Conservation (phyloP, 1,140 invertebrate genomes). For the Drosophila melanogaster region Release_6_plus_ISO1_MT NT_033777.3:20145501-20146000, state of each 20-base stretch:
- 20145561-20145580: no score
- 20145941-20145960: slow-evolving; percentile 74
- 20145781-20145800: slow-evolving; percentile 36
- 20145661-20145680: slow-evolving; percentile 54
- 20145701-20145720: slow-evolving; percentile 67
- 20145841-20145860: neutral
- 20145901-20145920: slow-evolving; percentile 44
- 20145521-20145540: no score
- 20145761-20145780: slow-evolving; percentile 52
- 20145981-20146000: slow-evolving; percentile 72
- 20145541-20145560: no score
- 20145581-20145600: no score
- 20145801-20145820: slow-evolving; percentile 18
- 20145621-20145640: neutral
- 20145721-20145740: slow-evolving; percentile 44
- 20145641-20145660: neutral
- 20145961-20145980: slow-evolving; percentile 77
- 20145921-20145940: slow-evolving; percentile 81
- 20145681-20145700: slow-evolving; percentile 48
- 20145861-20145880: slow-evolving; percentile 35
- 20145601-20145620: no score
- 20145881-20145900: slow-evolving; percentile 69
- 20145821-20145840: slow-evolving; percentile 29
- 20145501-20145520: no score
- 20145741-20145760: neutral